phyloP scores from a whole-genome alignment of 2,113 vertebrate species.

The Oryzias woworae region DNA sequence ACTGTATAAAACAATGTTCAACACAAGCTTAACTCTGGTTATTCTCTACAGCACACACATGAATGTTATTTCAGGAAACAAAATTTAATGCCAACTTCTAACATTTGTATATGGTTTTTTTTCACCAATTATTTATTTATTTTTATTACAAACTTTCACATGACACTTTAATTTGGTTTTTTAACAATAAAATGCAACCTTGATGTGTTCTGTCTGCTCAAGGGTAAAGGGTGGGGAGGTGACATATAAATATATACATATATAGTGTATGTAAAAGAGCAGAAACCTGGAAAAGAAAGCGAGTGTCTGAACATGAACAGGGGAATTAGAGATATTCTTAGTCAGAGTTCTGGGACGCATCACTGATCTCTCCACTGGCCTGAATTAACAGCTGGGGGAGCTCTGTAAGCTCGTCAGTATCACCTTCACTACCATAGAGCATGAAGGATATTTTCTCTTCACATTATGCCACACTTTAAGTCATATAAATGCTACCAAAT shows the following conservation, averaged over 20 bases:
- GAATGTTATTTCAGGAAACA: too few relatives aligned
- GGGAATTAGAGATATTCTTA: constrained; percentile 43
- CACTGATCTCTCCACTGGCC: constrained; percentile 57
- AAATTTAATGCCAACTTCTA: too few relatives aligned
- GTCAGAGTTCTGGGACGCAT: constrained; percentile 45
- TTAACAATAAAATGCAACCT: constrained; percentile 55
- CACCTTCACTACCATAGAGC: constrained; percentile 66
- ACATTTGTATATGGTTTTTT: too few relatives aligned
- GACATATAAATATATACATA: constrained; percentile 1
- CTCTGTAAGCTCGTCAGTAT: constrained; percentile 72
- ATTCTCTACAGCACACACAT: too few relatives aligned
- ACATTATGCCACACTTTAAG: too few relatives aligned
- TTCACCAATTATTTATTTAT: too few relatives aligned
- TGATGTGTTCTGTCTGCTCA: constrained; percentile 53
- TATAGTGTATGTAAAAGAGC: constrained; percentile 9
- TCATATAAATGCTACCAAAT: too few relatives aligned
- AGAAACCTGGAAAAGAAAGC: constrained; percentile 16
- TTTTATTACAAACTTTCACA: too few relatives aligned
- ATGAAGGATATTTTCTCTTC: not conserved
- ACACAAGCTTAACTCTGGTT: too few relatives aligned
- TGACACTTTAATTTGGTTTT: too few relatives aligned
- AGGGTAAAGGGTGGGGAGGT: constrained; percentile 33
- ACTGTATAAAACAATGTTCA: too few relatives aligned
- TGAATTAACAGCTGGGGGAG: constrained; percentile 61
- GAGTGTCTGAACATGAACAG: constrained; percentile 11